Base-by-base conservation (phyloP, 2,797 vertebrate genomes). In the Glyptemys insculpta region DNA sequence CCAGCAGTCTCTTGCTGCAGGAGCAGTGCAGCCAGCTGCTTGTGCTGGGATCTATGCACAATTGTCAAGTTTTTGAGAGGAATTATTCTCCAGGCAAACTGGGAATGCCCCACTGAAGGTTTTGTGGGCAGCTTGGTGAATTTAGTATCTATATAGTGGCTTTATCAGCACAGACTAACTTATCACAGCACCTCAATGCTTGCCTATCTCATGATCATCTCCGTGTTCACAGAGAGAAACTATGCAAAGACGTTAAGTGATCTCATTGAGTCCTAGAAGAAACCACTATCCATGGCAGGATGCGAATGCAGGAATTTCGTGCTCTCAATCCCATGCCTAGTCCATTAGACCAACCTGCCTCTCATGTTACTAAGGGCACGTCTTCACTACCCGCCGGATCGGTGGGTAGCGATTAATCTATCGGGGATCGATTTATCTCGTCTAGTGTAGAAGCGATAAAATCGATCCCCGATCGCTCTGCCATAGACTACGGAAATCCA, bases 271-370 rank as follows among this genome's bases (percentile, higher is more conserved):
- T 92, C 44, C n/a, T 37, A 52, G 11, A 80, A 74, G 86, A 95
- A 90, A 87, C 87, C 80, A n/a, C 47, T 72, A 25, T 78, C n/a
- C 4, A 31, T 3, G 50, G 31, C 68, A 86, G 52, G 78, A 23
- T 0, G 0, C 76, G 19, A 57, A 31, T 3, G 5, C 18, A 41
- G 79, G 31, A 41, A 6, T 11, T 49, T 29, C 44, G 9, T 78
- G 44, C 44, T 49, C 41, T 49, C 44, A 49, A 29, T 49, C 27
- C 25, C 25, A 78, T 49, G 44, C 44, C 44, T 49, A 49, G 27
- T 78, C 27, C 27, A 49, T 47, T 49, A 78, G 74, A 78, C 74
- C 27, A 78, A 44, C 31, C 74, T 15, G 15, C 15, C 44, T 49
- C 25, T 47, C 11, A 47, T 31, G 74, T 49, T 72, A 47, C 7